These are phyloP conservation scores for Pedicia rivosa DNA, from an alignment of 2,888 invertebrate species.

Conservation along the genomic window DNA sequence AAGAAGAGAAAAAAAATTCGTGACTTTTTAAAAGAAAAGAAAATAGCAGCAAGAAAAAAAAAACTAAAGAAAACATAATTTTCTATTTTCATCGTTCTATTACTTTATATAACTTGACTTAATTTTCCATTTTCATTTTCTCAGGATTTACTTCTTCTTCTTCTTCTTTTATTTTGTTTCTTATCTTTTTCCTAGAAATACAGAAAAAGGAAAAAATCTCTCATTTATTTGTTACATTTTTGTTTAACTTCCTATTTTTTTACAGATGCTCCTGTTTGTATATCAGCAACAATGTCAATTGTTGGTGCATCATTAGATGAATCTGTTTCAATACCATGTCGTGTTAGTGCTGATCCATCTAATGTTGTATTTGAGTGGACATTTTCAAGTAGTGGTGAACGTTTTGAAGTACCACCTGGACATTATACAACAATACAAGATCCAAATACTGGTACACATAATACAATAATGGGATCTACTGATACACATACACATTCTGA, in stretches of 20 bases:
- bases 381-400: slow-evolving; percentile 79
- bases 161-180: no score
- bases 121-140: not conserved
- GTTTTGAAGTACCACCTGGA: slow-evolving; percentile 58
- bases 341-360: slow-evolving; percentile 74
- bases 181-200: no score
- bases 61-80: no score
- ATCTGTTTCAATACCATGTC: slow-evolving; percentile 62
- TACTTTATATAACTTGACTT: not conserved
- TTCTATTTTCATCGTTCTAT: no score
- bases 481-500: slow-evolving; percentile 30
- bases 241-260: no score
- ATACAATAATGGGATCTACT: slow-evolving; percentile 28
- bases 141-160: no score
- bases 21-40: no score
- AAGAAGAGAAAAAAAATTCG: no score
- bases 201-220: no score
- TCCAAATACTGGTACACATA: slow-evolving; percentile 32
- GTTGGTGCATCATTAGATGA: slow-evolving; percentile 79
- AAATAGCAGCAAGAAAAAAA: no score
- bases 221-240: no score
- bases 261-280: slow-evolving; percentile 72
- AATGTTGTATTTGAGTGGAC: slow-evolving; percentile 80
- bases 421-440: slow-evolving; percentile 39
- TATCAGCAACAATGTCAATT: slow-evolving; percentile 51